These are phyloP conservation scores for Gavia stellata DNA, from an alignment of 2,113 vertebrate genomes.

Conservation along the genomic window DNA sequence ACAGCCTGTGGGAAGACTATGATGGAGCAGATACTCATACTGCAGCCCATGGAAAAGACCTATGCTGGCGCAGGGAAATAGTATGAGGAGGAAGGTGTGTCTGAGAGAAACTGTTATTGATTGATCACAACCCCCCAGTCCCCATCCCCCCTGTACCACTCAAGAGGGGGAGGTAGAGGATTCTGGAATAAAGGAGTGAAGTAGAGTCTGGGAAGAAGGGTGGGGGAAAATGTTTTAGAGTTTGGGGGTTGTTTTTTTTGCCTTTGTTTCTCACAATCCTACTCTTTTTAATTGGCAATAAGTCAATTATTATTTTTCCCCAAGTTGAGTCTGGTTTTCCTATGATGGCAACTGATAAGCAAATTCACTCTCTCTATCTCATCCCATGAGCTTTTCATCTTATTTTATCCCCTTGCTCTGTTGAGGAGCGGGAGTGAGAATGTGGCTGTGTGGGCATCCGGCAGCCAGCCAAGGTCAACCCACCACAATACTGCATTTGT, in stretches of 20 bases:
- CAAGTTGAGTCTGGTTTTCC: neutral
- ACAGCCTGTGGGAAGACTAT: neutral
- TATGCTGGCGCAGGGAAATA: fast-evolving
- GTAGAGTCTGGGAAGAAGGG: neutral
- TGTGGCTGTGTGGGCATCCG: fast-evolving
- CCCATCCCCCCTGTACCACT: fast-evolving
- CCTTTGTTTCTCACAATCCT: neutral
- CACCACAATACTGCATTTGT: neutral
- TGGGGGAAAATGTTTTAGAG: neutral
- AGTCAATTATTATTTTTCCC: neutral
- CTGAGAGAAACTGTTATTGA: neutral
- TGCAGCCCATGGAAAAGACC: neutral
- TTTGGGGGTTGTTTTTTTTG: fast-evolving
- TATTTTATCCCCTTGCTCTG: neutral
- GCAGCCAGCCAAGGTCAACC: neutral
- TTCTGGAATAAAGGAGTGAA: neutral
- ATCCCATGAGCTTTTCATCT: neutral
- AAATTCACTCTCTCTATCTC: neutral
- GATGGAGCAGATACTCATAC: neutral
- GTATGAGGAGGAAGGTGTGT: fast-evolving
- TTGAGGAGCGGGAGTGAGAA: neutral
- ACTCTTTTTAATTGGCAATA: neutral
- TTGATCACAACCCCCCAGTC: neutral
- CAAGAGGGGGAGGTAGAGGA: fast-evolving
- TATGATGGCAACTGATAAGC: neutral